Percentiles rank a stretch among this genome's conserved stretches.
phyloP scores from a whole-genome alignment of 1,140 invertebrate species.

The Lepidurus packardi region DNA sequence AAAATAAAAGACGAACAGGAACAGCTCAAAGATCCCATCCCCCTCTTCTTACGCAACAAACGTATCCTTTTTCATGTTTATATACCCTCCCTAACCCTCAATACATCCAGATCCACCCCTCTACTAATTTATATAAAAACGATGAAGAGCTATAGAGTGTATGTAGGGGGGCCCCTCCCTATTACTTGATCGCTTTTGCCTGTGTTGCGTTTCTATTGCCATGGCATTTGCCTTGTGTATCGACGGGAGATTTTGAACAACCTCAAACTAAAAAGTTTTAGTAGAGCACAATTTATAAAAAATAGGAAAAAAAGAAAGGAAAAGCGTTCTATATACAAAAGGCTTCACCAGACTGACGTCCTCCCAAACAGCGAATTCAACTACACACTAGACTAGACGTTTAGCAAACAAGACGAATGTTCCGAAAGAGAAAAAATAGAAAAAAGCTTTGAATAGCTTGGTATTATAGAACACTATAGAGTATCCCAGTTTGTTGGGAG shows the following conservation, averaged over 20 bases:
- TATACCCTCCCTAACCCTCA: not conserved
- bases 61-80: constrained; percentile 10
- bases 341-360: not conserved
- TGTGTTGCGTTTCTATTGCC: constrained; percentile 21
- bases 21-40: not conserved
- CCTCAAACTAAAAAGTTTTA: not conserved
- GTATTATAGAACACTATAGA: not conserved
- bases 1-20: not conserved
- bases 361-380: not conserved
- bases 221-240: constrained; percentile 13
- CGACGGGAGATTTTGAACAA: constrained; percentile 9
- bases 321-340: constrained; percentile 13
- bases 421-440: not conserved
- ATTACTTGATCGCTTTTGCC: not conserved
- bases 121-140: not conserved
- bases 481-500: not conserved
- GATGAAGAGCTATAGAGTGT: not conserved
- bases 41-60: not conserved
- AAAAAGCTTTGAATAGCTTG: not conserved
- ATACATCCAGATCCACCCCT: not conserved
- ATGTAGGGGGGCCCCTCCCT: not conserved
- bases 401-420: not conserved
- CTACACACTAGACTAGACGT: not conserved
- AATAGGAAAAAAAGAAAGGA: not conserved
- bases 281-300: too few relatives aligned